Evolutionary conservation across 2,888 invertebrate genomes (phyloP).

Genomic region (Watsonalla cultraria): DNA sequence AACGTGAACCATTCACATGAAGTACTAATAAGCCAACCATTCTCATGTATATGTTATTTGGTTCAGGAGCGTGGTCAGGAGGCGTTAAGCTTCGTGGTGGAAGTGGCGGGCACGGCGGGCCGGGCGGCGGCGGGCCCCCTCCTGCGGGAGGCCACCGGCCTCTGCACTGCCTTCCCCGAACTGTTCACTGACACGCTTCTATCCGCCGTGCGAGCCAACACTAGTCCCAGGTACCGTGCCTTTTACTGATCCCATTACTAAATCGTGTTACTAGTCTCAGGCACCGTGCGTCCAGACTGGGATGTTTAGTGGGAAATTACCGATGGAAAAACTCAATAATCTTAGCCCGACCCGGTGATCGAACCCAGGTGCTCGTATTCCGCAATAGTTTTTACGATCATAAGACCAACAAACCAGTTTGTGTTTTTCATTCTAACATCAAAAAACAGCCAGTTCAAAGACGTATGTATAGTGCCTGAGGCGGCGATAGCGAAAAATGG

Average conservation of each 20-base stretch:
- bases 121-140: conserved; percentile 85
- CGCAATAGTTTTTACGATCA: too few species aligned
- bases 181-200: conserved; percentile 89
- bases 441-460: too few species aligned
- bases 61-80: conserved; percentile 87
- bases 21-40: neutral
- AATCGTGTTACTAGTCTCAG: conserved; percentile 82
- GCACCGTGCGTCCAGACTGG: conserved; percentile 22
- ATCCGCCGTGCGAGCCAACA: conserved; percentile 84
- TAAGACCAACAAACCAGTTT: too few species aligned
- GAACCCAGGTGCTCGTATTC: neutral
- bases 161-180: conserved; percentile 89
- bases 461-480: too few species aligned
- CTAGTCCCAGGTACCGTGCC: conserved; percentile 75
- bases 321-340: neutral
- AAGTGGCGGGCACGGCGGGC: conserved; percentile 84
- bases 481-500: too few species aligned
- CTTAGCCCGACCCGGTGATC: neutral
- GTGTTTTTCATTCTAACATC: too few species aligned
- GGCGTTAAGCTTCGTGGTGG: conserved; percentile 89
- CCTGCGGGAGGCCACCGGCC: conserved; percentile 87
- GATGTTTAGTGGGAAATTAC: too few species aligned
- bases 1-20: too few species aligned
- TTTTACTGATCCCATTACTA: too few species aligned
- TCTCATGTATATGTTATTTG: neutral